phyloP scores from a whole-genome alignment of 2,888 invertebrate genomes.

The Cantharis flavilabris region DNA sequence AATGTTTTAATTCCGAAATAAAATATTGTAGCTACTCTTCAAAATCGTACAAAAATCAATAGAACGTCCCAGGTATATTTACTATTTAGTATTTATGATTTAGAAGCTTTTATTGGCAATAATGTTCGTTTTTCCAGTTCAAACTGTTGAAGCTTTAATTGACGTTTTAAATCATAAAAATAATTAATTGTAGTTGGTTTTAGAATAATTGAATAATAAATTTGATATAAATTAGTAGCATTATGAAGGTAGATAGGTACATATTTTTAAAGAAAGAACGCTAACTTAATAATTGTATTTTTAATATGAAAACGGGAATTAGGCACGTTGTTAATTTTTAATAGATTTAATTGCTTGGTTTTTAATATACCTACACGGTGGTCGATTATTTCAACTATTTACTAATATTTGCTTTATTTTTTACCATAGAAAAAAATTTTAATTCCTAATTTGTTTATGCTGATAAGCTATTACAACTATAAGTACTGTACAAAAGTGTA shows the following conservation, averaged over 20 bases:
- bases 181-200: neutral
- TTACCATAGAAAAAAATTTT: neutral
- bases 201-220: neutral
- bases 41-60: neutral
- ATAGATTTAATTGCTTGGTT: neutral
- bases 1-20: neutral
- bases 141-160: neutral
- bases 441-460: neutral
- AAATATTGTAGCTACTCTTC: too few species aligned
- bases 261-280: neutral
- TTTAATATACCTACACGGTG: neutral
- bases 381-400: neutral
- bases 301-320: neutral
- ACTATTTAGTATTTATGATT: neutral
- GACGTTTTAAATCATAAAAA: neutral
- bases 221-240: neutral
- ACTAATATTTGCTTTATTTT: neutral
- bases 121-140: neutral
- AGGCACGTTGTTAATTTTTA: neutral
- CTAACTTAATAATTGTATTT: neutral
- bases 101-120: neutral
- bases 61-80: neutral
- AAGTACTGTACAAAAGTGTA: too few species aligned
- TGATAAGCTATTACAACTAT: neutral
- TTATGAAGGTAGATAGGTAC: neutral